A percentile compares a stretch with the other conserved stretches of the same genome.
These are phyloP conservation scores for Phenacoccus solenopsis DNA, from an alignment of 1,140 invertebrate genomes.

Conservation along the genomic window DNA sequence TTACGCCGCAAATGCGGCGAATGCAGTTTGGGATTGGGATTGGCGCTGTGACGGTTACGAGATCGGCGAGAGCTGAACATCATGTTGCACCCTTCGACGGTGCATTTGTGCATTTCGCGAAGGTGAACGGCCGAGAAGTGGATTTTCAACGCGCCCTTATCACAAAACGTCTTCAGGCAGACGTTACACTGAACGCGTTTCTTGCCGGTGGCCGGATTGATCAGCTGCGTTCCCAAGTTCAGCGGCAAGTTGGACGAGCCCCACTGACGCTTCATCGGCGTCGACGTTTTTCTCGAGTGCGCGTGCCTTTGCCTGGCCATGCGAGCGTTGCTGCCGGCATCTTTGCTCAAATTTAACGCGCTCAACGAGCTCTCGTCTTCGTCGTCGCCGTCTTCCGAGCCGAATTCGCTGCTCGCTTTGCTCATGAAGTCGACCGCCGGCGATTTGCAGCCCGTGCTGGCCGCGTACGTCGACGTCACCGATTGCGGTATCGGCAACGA, in stretches of 20 bases:
- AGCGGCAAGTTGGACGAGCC: slow-evolving; percentile 57
- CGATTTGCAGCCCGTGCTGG: slow-evolving; percentile 31
- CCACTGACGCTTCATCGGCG: slow-evolving; percentile 83
- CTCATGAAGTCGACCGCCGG: slow-evolving; percentile 31
- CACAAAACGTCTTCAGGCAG: slow-evolving; percentile 98
- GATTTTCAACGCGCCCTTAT: slow-evolving; percentile 98
- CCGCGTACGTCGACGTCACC: slow-evolving; percentile 12
- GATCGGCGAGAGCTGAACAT: slow-evolving; percentile 96
- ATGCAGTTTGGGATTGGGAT: slow-evolving; percentile 96
- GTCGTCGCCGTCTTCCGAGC: slow-evolving; percentile 48
- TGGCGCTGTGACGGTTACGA: slow-evolving; percentile 90
- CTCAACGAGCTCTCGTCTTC: slow-evolving; percentile 46
- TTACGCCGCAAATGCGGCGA: slow-evolving; percentile 83
- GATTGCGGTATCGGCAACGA: slow-evolving; percentile 31
- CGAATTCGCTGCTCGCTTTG: slow-evolving; percentile 39
- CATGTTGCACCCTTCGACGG: slow-evolving; percentile 96
- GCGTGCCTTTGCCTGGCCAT: slow-evolving; percentile 32
- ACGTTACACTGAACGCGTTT: slow-evolving; percentile 97
- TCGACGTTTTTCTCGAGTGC: slow-evolving; percentile 54
- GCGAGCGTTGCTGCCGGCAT: slow-evolving; percentile 27
- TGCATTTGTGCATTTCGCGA: slow-evolving; percentile 98
- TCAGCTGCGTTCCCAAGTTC: slow-evolving; percentile 76
- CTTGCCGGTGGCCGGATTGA: slow-evolving; percentile 83
- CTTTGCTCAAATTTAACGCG: slow-evolving; percentile 52
- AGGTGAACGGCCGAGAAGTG: slow-evolving; percentile 98